phyloP scores from a whole-genome alignment of 2,888 invertebrate species.

The Catocala nupta region DNA sequence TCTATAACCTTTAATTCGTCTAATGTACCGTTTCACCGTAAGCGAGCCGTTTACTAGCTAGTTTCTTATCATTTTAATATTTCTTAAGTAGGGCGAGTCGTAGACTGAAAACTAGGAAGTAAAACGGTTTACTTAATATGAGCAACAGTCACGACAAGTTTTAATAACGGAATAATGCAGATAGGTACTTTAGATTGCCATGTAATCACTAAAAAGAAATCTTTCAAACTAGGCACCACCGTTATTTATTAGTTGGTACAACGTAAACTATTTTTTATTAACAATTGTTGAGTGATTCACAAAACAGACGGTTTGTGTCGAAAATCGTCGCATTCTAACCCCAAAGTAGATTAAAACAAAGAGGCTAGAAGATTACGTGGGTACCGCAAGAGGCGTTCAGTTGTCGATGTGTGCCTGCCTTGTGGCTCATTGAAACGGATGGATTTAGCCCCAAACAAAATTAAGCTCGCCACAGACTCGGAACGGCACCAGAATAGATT shows the following conservation, averaged over 20 bases:
- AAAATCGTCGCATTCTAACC: constrained; percentile 25
- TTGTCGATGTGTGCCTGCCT: constrained; percentile 38
- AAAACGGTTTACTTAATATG: constrained; percentile 54
- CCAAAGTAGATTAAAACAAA: constrained; percentile 40
- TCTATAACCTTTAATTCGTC: constrained; percentile 24
- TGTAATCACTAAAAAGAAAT: constrained; percentile 40
- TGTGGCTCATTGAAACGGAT: constrained; percentile 39
- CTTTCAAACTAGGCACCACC: constrained; percentile 18
- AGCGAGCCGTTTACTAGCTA: constrained; percentile 36
- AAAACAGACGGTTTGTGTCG: constrained; percentile 12
- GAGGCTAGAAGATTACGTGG: constrained; percentile 35
- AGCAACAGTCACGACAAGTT: constrained; percentile 57
- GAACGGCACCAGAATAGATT: constrained; percentile 33
- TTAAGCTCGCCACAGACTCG: constrained; percentile 36
- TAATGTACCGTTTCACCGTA: constrained; percentile 24
- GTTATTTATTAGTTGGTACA: constrained; percentile 20
- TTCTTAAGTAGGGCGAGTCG: constrained; percentile 45
- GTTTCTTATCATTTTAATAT: constrained; percentile 50
- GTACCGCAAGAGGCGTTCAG: constrained; percentile 37
- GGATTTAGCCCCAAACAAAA: constrained; percentile 44
- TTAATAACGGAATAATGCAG: constrained; percentile 47
- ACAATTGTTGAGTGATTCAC: constrained; percentile 10
- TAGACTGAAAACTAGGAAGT: constrained; percentile 50
- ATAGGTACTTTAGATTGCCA: constrained; percentile 41
- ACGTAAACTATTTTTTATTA: constrained; percentile 8